A percentile compares a stretch with the other conserved stretches of the same genome.
Conservation (phyloP, 2,888 invertebrate genomes). For the Vannuccia rotundouncinata region DNA sequence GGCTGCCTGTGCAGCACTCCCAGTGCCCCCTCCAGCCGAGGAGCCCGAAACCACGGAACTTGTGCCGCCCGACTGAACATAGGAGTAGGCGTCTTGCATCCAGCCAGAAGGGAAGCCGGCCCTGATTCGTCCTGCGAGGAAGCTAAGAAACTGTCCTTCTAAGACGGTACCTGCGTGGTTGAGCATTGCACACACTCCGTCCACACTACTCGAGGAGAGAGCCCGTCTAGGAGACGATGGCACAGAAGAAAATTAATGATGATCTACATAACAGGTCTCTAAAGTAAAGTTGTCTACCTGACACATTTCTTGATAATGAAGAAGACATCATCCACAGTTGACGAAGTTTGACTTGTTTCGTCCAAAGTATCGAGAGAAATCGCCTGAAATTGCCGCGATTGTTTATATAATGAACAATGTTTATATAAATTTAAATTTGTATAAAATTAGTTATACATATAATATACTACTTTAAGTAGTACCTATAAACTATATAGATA, state of each 20-base stretch:
- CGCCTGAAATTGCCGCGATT: slow-evolving; percentile 51
- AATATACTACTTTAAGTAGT: too few relatives aligned
- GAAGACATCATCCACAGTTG: slow-evolving; percentile 93
- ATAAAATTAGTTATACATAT: too few relatives aligned
- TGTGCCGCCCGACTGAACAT: slow-evolving; percentile 64
- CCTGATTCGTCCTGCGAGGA: slow-evolving; percentile 68
- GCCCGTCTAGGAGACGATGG: slow-evolving; percentile 65
- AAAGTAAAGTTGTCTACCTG: slow-evolving; percentile 59
- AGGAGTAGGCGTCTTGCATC: slow-evolving; percentile 76
- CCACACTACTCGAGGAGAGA: slow-evolving; percentile 80
- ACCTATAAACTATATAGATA: not conserved
- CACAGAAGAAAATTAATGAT: not conserved
- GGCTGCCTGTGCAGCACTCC: not conserved
- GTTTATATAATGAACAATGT: too few relatives aligned
- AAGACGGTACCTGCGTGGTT: slow-evolving; percentile 82
- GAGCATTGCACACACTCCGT: slow-evolving; percentile 89
- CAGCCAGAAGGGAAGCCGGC: slow-evolving; percentile 66
- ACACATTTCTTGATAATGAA: slow-evolving; percentile 92
- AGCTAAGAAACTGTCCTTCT: slow-evolving; percentile 73
- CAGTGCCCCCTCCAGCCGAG: not conserved
- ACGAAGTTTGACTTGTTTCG: slow-evolving; percentile 65
- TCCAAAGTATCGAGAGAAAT: slow-evolving; percentile 56
- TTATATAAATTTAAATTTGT: too few relatives aligned
- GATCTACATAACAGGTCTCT: not conserved
- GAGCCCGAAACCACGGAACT: not conserved